Percentiles rank a stretch among this genome's conserved stretches.
Evolutionary conservation across 2,113 vertebrate species (phyloP).

Genomic region (Stictonetta naevosa): DNA sequence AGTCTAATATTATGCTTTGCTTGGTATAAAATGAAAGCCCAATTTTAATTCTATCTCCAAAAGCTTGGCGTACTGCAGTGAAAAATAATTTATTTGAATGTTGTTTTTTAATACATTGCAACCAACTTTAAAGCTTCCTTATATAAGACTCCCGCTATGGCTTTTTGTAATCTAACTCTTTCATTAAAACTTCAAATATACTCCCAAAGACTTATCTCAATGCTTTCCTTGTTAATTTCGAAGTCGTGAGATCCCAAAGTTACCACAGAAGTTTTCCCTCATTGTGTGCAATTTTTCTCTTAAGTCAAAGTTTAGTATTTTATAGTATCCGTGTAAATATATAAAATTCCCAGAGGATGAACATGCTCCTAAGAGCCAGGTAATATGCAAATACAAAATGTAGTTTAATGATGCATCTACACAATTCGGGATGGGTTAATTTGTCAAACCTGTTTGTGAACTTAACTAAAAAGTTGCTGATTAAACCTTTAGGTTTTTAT

Average conservation of each 20-base stretch:
- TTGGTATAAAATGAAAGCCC: conserved; percentile 60
- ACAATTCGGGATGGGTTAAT: background rate
- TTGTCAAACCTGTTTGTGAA: background rate
- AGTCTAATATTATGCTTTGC: conserved; percentile 54
- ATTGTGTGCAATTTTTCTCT: background rate
- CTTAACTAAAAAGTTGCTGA: background rate
- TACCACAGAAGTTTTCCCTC: background rate
- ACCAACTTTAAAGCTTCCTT: conserved; percentile 52
- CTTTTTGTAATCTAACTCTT: conserved; percentile 61
- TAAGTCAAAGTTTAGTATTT: background rate
- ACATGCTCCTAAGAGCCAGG: background rate
- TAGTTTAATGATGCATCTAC: background rate
- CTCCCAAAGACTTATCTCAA: conserved; percentile 8
- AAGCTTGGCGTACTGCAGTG: conserved; percentile 66
- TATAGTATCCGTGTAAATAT: background rate
- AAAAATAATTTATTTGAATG: conserved; percentile 67
- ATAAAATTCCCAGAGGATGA: background rate
- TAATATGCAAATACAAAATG: background rate
- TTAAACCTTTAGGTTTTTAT: background rate
- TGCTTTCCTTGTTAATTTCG: conserved; percentile 20
- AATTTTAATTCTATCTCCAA: conserved; percentile 70
- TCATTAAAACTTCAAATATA: conserved; percentile 52
- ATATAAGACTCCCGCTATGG: conserved; percentile 10
- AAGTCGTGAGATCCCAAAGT: conserved; percentile 22
- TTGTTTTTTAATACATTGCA: conserved; percentile 47